Evolutionary conservation across 2,113 vertebrate genomes (phyloP), one percentile per base, ranked within the genome.

Genomic region (Panurus biarmicus): DNA sequence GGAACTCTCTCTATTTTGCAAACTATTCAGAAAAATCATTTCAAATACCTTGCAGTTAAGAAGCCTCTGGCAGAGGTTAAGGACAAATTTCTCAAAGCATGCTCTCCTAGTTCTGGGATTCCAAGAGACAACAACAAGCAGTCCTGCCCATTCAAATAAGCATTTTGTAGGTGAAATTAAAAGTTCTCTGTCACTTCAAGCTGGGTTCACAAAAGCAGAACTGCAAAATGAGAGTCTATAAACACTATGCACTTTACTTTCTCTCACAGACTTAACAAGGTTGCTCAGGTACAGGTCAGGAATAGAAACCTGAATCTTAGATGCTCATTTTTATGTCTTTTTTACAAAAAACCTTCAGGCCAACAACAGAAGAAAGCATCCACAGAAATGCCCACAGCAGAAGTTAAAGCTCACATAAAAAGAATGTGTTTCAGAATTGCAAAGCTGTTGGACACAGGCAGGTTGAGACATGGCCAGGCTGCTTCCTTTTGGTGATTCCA

Each of bases 381-480:
- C 45, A 33, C n/a, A 66, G 42, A 36, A 87, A n/a, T 3, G 10
- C 7, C 12, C 3, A 0, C 19, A 82, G 61, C 31, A 73, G 40
- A 35, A 44, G 3, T 0, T 17, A 77, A 66, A 83, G 18, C 8
- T 47, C 36, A 19, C 1, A 12, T 16, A 26, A 40, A 26, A 40
- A 53, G 7, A 53, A 45, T 15, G 16, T 65, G 0, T 25, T 65
- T 29, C 44, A 15, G 38, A 10, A 66, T 16, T 45, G 58, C 47
- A 50, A 33, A 82, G 36, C 36, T 45, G 18, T 33, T 74, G 35
- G 3, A 10, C 6, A 8, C 10, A 67, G n/a, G 48, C 44, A 62
- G 12, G 5, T 28, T 75, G 29, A 58, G 22, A 20, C 16, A 4
- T 1, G 1, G 47, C 61, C 24, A 1, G 0, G 1, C 28, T 24